These are phyloP conservation scores for Ochropacha duplaris DNA, from an alignment of 2,888 invertebrate genomes.

Conservation along the genomic window DNA sequence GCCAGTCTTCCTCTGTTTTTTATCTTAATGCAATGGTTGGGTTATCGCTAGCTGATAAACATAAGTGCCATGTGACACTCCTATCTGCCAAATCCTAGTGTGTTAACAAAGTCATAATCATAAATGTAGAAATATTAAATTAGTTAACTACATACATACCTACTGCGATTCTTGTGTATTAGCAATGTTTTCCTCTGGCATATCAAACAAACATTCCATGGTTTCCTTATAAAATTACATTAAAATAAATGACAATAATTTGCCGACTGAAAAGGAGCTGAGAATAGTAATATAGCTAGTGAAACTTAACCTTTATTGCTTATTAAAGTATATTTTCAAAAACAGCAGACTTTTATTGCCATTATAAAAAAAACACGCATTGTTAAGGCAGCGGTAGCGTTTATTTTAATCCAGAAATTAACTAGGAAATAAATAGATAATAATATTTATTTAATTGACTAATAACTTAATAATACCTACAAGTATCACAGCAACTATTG, in stretches of 20 bases:
- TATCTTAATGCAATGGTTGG: conserved; percentile 77
- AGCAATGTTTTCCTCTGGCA: background rate
- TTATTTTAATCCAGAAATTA: background rate
- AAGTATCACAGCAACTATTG: background rate
- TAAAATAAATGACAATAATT: background rate
- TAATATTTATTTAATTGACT: background rate
- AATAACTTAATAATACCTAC: background rate
- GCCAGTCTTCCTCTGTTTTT: conserved; percentile 69
- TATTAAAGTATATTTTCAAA: background rate
- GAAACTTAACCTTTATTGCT: background rate
- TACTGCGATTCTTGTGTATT: background rate
- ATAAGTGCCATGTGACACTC: conserved; percentile 78
- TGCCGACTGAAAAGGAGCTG: background rate
- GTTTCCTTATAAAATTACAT: background rate
- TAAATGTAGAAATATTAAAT: conserved; percentile 14
- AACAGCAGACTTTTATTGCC: background rate
- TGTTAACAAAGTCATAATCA: conserved; percentile 24
- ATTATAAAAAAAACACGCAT: background rate
- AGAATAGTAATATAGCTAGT: background rate
- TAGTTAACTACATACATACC: background rate
- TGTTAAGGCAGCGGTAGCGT: background rate
- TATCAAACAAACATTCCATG: conserved; percentile 3
- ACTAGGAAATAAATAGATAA: background rate
- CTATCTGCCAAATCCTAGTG: conserved; percentile 65
- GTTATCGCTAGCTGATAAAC: conserved; percentile 75